Conservation (phyloP, 2,113 vertebrate genomes). For the Esox niger region DNA sequence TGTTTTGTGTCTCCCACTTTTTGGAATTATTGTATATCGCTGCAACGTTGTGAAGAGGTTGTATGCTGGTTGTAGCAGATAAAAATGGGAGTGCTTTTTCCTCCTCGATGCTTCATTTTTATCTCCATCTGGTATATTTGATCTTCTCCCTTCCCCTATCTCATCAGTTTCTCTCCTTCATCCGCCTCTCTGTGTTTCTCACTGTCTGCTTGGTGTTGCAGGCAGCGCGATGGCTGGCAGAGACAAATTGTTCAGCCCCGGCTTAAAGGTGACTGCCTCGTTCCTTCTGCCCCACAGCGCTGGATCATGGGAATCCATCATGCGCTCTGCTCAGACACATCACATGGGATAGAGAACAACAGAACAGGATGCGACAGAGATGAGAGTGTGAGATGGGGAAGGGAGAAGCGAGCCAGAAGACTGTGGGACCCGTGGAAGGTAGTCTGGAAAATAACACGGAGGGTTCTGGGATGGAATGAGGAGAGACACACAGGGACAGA, state of each 20-base stretch:
- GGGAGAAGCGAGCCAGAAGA: neutral
- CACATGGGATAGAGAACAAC: constrained; percentile 35
- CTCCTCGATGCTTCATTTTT: constrained; percentile 6
- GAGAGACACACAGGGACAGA: neutral
- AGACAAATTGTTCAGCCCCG: constrained; percentile 56
- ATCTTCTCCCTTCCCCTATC: constrained; percentile 21
- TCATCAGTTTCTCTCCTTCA: constrained; percentile 32
- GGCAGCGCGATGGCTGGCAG: constrained; percentile 43
- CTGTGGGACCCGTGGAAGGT: neutral
- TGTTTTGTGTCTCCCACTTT: neutral
- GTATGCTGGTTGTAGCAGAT: constrained; percentile 7
- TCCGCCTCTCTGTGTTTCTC: constrained; percentile 50
- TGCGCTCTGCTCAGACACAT: constrained; percentile 40
- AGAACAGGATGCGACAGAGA: neutral
- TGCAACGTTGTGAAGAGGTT: constrained; percentile 10
- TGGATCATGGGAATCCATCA: constrained; percentile 66
- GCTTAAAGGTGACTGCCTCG: constrained; percentile 70
- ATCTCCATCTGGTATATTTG: constrained; percentile 27
- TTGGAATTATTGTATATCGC: neutral
- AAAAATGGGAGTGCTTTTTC: neutral
- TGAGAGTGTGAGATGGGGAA: neutral
- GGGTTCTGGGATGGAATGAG: neutral
- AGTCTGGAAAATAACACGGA: neutral
- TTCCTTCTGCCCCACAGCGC: constrained; percentile 55
- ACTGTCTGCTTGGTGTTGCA: constrained; percentile 48